phyloP scores from a whole-genome alignment of 2,113 vertebrate genomes.

The Daphoenositta chrysoptera region DNA sequence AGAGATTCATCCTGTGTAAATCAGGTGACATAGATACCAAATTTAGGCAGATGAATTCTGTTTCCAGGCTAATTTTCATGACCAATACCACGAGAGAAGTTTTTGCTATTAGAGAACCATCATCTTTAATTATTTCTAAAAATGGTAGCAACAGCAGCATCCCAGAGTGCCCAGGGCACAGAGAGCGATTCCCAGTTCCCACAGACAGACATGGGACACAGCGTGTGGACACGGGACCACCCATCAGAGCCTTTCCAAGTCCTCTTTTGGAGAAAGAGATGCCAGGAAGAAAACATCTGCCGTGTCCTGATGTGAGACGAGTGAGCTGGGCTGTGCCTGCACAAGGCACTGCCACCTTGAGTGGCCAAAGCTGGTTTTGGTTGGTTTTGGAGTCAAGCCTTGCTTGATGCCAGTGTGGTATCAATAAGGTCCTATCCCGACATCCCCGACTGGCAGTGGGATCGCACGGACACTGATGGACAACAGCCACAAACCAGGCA shows the following conservation, averaged over 20 bases:
- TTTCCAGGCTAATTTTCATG: not conserved
- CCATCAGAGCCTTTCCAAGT: not conserved
- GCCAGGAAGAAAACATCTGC: not conserved
- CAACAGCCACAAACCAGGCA: not conserved
- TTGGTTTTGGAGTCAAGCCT: not conserved
- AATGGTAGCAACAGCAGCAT: not conserved
- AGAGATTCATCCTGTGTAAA: not conserved
- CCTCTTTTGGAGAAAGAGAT: slow-evolving; percentile 13
- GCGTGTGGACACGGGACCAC: rapidly evolving
- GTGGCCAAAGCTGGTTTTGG: not conserved
- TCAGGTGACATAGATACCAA: not conserved
- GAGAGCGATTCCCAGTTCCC: not conserved
- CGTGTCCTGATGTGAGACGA: not conserved
- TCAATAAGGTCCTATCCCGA: not conserved
- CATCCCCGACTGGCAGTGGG: not conserved
- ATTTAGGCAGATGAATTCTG: not conserved
- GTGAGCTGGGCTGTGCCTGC: not conserved
- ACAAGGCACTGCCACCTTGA: not conserved
- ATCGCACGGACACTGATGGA: rapidly evolving
- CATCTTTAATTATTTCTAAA: not conserved
- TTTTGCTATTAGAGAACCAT: not conserved
- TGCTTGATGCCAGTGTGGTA: not conserved
- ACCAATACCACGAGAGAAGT: rapidly evolving
- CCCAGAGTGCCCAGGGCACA: not conserved
- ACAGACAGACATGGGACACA: rapidly evolving